Base-by-base conservation (phyloP, 2,888 invertebrate genomes). In the Eupeodes luniger region DNA sequence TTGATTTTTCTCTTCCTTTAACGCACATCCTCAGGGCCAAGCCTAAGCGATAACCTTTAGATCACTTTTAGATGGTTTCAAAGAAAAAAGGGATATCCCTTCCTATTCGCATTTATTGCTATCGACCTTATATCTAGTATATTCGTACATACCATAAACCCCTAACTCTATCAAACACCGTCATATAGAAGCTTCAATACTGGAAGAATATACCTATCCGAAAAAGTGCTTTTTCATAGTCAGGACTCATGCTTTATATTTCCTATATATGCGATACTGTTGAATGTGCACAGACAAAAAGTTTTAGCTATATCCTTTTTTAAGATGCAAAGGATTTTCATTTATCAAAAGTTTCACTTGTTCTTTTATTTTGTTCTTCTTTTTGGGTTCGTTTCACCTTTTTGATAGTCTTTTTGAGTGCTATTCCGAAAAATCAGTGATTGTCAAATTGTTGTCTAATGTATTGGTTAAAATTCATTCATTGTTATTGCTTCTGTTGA, bases 71-170 rank as follows among this genome's bases (percentile, higher is more conserved):
- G 77, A 76, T 80, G 62, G 49, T 16, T 40, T 57, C 55, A n/a
- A 49, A 72, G 57, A 59, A 53, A 61, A 77, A 66, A n/a, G n/a
- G 77, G 81, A 85, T 77, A 72, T 61, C 16, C 62, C 69, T 80
- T 84, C 14, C 53, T 49, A 27, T 77, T 70, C 55, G 19, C 79
- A 79, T 74, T 27, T 79, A 74, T 59, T 49, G 27, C 9, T 47
- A 66, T 49, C 19, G 44, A 47, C 47, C 47, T 2, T 12, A 19
- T 11, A 62, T 3, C n/a, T n/a, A n/a, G n/a, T n/a, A 0, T 14
- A 36, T 7, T n/a, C 14, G 11, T 5, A 36, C 34, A 16, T 19
- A 47, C 19, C 47, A 19, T 47, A 14, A 27, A 27, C 27, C 49
- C 27, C 12, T 47, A 49, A 49, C 49, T 27, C 27, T 27, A 27